These are phyloP conservation scores for Meloidogyne chitwoodi DNA, from an alignment of 1,140 invertebrate species.

Conservation along the genomic window DNA sequence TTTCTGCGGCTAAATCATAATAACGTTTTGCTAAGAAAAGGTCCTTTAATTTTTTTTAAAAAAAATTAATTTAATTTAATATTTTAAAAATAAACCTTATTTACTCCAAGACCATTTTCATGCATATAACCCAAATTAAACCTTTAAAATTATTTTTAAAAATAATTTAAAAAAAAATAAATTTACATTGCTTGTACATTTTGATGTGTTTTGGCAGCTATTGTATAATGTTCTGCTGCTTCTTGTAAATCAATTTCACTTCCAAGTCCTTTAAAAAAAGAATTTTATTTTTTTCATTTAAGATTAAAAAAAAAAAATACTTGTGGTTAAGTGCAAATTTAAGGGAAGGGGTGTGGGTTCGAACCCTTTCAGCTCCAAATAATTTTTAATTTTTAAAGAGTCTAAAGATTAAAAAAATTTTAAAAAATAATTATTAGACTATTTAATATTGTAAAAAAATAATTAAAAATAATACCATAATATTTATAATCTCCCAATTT, in stretches of 20 bases:
- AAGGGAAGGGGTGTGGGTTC: too few relatives aligned
- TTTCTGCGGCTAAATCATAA: conserved; percentile 93
- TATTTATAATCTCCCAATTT: conserved; percentile 98
- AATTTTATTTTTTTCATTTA: too few relatives aligned
- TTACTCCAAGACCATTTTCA: conserved; percentile 87
- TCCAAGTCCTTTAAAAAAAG: conserved; percentile 66
- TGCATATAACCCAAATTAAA: conserved; percentile 99
- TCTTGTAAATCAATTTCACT: conserved; percentile 83
- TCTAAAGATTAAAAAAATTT: too few relatives aligned
- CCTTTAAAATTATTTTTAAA: background rate
- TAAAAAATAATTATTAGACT: too few relatives aligned
- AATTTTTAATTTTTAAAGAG: too few relatives aligned
- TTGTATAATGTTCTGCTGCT: conserved; percentile 80
- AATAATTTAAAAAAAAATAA: background rate
- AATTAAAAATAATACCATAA: conserved; percentile 67
- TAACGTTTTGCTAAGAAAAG: conserved; percentile 76
- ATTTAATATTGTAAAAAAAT: too few relatives aligned
- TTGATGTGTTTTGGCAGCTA: conserved; percentile 88
- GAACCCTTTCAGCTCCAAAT: too few relatives aligned
- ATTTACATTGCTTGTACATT: conserved; percentile 85
- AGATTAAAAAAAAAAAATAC: too few relatives aligned
- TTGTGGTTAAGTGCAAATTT: too few relatives aligned
- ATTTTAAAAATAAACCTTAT: too few relatives aligned
- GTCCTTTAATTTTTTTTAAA: too few relatives aligned
- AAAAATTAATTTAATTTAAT: too few relatives aligned